Conservation (phyloP, 2,113 vertebrate genomes). For the Alaudala cheleensis region DNA sequence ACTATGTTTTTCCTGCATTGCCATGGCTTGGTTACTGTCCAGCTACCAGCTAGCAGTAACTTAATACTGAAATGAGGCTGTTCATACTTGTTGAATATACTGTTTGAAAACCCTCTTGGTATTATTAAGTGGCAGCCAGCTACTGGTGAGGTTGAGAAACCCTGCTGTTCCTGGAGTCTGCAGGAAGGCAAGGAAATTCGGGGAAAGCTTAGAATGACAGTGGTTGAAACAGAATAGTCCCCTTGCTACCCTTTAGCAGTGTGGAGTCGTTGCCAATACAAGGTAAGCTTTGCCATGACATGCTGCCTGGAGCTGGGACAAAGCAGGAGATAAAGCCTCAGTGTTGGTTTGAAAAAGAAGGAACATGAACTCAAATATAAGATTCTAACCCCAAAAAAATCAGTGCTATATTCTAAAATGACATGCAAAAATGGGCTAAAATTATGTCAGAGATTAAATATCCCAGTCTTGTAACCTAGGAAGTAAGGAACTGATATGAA, state of each 20-base stretch:
- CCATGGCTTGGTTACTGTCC: background rate
- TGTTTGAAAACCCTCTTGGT: background rate
- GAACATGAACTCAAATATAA: background rate
- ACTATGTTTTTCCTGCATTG: background rate
- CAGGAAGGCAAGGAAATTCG: background rate
- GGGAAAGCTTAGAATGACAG: background rate
- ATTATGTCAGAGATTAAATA: background rate
- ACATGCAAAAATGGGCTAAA: background rate
- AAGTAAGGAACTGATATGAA: background rate
- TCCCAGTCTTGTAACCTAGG: background rate
- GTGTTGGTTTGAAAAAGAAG: background rate
- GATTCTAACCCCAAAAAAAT: background rate
- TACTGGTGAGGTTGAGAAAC: background rate
- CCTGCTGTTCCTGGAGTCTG: background rate
- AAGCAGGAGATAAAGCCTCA: background rate
- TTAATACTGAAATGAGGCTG: background rate
- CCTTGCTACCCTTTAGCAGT: background rate
- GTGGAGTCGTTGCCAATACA: background rate
- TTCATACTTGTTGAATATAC: background rate
- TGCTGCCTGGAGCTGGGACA: background rate
- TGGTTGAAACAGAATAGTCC: conserved; percentile 40
- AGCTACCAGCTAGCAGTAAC: background rate
- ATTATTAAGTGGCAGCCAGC: background rate
- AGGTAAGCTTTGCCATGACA: conserved; percentile 9
- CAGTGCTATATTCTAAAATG: background rate